These are phyloP conservation scores for Okamejei kenojei DNA, from an alignment of 2,797 vertebrate genomes.

Conservation along the genomic window DNA sequence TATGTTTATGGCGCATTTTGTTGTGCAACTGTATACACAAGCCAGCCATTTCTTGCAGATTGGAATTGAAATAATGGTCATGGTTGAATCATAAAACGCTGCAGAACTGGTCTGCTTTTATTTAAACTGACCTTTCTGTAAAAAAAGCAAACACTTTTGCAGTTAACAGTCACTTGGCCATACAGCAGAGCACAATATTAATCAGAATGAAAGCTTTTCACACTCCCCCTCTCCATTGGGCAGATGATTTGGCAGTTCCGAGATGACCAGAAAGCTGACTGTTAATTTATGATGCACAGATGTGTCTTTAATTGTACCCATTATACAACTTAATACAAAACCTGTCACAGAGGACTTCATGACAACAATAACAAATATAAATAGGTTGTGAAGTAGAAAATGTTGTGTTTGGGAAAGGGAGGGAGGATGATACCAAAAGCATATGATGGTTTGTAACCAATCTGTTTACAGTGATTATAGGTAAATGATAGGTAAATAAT, in stretches of 20 bases:
- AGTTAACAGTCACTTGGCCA: neutral
- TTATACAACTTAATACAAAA: neutral
- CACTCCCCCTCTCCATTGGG: neutral
- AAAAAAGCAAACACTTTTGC: neutral
- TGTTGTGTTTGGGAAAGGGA: neutral
- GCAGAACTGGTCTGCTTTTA: neutral
- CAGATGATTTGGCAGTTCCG: neutral
- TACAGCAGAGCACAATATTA: neutral
- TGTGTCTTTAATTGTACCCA: neutral
- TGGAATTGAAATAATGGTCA: neutral
- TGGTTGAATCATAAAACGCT: constrained; percentile 11
- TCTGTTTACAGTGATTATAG: neutral
- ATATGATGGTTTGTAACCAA: neutral
- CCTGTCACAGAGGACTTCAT: neutral
- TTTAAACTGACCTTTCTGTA: neutral
- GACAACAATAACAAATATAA: neutral
- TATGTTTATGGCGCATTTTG: neutral
- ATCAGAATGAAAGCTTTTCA: neutral
- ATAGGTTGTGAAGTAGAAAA: neutral
- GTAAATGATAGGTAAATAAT: neutral
- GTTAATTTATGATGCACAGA: neutral
- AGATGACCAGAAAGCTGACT: neutral
- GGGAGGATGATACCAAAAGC: neutral
- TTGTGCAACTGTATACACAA: neutral
- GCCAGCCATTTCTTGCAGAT: too few species aligned